Evolutionary conservation across 2,888 invertebrate species (phyloP).

Genomic region (Penaeus monodon): DNA sequence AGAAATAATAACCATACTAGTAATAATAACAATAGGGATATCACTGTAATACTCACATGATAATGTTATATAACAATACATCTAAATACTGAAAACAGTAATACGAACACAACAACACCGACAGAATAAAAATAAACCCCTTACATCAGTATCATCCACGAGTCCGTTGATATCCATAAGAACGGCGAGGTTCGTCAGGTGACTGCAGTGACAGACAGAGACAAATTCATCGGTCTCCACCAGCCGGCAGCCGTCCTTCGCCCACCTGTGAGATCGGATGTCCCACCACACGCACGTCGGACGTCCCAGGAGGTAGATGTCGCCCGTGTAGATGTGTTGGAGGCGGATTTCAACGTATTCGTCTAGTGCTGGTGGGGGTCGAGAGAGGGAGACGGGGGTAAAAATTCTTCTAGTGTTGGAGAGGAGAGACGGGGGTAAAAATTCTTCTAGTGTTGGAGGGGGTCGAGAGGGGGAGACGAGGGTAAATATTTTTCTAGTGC

Average conservation of each 20-base stretch:
- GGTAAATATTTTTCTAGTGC: slow-evolving; percentile 16
- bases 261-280: slow-evolving; percentile 32
- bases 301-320: background rate
- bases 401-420: too few relatives aligned
- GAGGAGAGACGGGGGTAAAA: too few relatives aligned
- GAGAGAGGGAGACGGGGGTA: background rate
- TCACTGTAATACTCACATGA: background rate
- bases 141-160: slow-evolving; percentile 28
- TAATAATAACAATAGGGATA: background rate
- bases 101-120: background rate
- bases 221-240: background rate
- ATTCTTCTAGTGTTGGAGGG: slow-evolving; percentile 12
- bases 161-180: slow-evolving; percentile 61
- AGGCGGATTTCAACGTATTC: slow-evolving; percentile 19
- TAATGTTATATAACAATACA: background rate
- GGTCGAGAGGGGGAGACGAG: background rate
- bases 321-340: slow-evolving; percentile 26
- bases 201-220: slow-evolving; percentile 59
- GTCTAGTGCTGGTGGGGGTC: slow-evolving; percentile 5
- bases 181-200: slow-evolving; percentile 63
- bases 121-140: background rate
- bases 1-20: background rate
- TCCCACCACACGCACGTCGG: slow-evolving; percentile 63
- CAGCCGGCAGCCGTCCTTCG: slow-evolving; percentile 54
- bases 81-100: background rate